Base-by-base conservation (phyloP, 1,140 invertebrate genomes). In the Notospermus geniculatus region DNA sequence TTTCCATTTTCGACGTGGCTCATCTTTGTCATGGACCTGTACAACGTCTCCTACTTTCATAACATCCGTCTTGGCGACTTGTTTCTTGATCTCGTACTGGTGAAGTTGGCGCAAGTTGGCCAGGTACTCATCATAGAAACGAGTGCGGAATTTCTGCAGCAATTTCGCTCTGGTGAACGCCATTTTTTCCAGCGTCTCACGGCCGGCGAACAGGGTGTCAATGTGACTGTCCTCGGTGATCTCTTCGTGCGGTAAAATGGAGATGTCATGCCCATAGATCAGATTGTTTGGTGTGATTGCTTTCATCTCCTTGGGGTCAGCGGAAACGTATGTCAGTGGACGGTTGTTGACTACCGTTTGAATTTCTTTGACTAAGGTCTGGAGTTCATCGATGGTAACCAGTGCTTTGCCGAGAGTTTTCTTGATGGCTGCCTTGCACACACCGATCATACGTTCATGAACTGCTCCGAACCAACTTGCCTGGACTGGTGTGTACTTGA, bases 351-450 rank as follows among this genome's bases (percentile, higher is more conserved):
- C n/a, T 7, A 50, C 25, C n/a, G 46, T 5, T 27, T 50, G 46
- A 50, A 50, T 50, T 50, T 50, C 46, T 50, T 50, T 50, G 25
- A 50, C 46, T 23, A 50, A 27, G 4, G 46, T 50, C n/a, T 50
- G 46, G 4, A 50, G n/a, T 50, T 50, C 46, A 23, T 50, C 46
- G 4, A 50, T 50, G 4, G 5, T 5, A 50, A 50, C 46, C 5
- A 50, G 46, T 23, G 46, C 5, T 23, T 50, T 50, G 4, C 25
- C 25, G n/a, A 50, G 46, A 5, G 46, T 7, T n/a, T 50, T 50
- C n/a, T 50, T 50, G n/a, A 50, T 27, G 25, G 46, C 46, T 50
- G 19, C 4, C n/a, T 50, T 50, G 4, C 4, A 4, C n/a, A 27
- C 25, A 5, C 46, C 46, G n/a, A 50, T 27, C 19, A 19, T 23